A percentile compares a stretch with the other conserved stretches of the same genome.
Evolutionary conservation across 1,140 invertebrate species (phyloP).

Genomic region (Caenorhabditis inopinata): DNA sequence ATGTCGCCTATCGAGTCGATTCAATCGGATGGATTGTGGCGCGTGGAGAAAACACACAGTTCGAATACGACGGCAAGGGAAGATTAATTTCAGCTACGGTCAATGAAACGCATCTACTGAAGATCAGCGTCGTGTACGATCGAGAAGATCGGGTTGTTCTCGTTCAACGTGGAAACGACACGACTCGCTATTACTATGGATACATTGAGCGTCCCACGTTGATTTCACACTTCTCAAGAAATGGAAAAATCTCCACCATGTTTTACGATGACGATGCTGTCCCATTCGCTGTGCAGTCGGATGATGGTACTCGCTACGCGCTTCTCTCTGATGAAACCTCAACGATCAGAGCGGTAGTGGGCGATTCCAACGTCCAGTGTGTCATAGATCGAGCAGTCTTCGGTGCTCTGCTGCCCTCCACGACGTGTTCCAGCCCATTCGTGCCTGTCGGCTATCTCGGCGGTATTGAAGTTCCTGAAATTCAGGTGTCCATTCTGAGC

Average conservation of each 20-base stretch:
- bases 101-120: neutral
- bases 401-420: neutral
- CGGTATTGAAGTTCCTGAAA: neutral
- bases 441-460: neutral
- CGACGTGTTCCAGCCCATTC: neutral
- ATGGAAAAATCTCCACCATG: conserved; percentile 35
- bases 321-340: conserved; percentile 12
- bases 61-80: conserved; percentile 31
- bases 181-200: neutral
- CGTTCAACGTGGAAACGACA: neutral
- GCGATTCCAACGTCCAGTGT: neutral
- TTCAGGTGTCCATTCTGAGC: neutral
- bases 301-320: conserved; percentile 26
- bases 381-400: conserved; percentile 8
- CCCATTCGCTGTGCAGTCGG: conserved; percentile 21
- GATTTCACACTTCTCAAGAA: conserved; percentile 28
- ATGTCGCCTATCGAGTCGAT: neutral
- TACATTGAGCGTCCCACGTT: neutral
- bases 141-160: conserved; percentile 4
- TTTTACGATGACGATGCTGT: conserved; percentile 12
- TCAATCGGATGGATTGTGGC: neutral
- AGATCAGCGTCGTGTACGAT: conserved; percentile 6
- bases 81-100: neutral
- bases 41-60: neutral
- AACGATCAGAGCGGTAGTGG: neutral